phyloP scores from a whole-genome alignment of 1,140 invertebrate genomes.

The Brachionus rubens region DNA sequence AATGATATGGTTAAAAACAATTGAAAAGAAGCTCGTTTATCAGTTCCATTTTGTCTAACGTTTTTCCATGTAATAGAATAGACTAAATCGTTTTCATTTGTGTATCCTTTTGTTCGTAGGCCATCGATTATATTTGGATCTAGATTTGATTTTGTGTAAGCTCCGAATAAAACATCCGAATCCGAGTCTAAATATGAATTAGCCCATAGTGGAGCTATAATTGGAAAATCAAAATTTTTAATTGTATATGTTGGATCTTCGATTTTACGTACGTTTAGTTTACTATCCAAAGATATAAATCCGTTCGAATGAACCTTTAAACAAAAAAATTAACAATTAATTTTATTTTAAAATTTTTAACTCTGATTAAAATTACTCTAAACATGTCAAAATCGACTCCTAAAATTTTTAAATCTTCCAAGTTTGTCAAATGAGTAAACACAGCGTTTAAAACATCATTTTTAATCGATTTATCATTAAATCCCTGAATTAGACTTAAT shows the following conservation, averaged over 20 bases:
- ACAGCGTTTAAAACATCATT: neutral
- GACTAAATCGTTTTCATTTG: too few species aligned
- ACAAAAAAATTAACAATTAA: neutral
- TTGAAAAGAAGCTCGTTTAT: neutral
- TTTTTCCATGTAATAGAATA: too few species aligned
- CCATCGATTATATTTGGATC: too few species aligned
- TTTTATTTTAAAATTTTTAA: neutral
- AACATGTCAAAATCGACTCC: neutral
- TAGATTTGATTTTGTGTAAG: too few species aligned
- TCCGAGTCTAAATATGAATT: neutral
- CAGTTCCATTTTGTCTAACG: neutral
- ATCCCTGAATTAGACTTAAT: neutral
- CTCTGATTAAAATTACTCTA: neutral
- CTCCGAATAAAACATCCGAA: too few species aligned
- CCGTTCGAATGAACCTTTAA: conserved; percentile 28
- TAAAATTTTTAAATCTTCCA: neutral
- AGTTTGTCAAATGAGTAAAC: neutral
- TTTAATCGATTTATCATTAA: neutral
- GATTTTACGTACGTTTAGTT: neutral
- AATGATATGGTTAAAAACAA: neutral
- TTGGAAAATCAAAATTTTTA: neutral
- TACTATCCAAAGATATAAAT: neutral
- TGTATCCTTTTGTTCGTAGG: too few species aligned
- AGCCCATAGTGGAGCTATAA: neutral
- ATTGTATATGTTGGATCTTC: neutral